phyloP scores from a whole-genome alignment of 2,797 vertebrate genomes.

The Arnoldichthys spilopterus region DNA sequence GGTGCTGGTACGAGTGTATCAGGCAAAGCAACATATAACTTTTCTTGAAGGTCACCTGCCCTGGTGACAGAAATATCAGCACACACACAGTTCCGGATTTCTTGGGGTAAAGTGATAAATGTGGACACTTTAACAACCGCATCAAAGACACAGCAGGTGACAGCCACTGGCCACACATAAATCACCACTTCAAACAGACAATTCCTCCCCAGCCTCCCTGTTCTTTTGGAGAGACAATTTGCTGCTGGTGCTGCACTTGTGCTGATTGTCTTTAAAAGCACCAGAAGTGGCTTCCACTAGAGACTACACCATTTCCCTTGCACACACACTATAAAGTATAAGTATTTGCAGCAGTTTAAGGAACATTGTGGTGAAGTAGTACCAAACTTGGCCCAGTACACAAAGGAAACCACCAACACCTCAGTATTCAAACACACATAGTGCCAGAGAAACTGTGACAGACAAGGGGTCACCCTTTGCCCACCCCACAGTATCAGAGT shows the following conservation, averaged over 20 bases:
- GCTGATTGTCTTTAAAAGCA: background rate
- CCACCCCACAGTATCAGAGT: background rate
- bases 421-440: background rate
- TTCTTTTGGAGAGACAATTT: constrained; percentile 21
- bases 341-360: background rate
- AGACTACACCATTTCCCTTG: background rate
- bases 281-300: constrained; percentile 7
- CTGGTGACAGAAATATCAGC: constrained; percentile 1
- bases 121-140: constrained; percentile 40
- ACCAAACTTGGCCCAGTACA: background rate
- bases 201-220: background rate
- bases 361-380: background rate
- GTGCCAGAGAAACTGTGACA: background rate
- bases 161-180: constrained; percentile 38
- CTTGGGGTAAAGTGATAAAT: constrained; percentile 35
- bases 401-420: constrained; percentile 19
- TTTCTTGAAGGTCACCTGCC: constrained; percentile 38
- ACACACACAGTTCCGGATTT: constrained; percentile 20
- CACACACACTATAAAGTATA: background rate
- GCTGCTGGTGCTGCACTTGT: constrained; percentile 39
- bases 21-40: background rate
- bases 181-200: constrained; percentile 46
- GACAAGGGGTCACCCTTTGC: constrained; percentile 6
- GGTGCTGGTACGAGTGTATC: background rate
- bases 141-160: constrained; percentile 38